Conservation (phyloP, 2,888 invertebrate species). For the Drosophila parthenogenetica region DNA sequence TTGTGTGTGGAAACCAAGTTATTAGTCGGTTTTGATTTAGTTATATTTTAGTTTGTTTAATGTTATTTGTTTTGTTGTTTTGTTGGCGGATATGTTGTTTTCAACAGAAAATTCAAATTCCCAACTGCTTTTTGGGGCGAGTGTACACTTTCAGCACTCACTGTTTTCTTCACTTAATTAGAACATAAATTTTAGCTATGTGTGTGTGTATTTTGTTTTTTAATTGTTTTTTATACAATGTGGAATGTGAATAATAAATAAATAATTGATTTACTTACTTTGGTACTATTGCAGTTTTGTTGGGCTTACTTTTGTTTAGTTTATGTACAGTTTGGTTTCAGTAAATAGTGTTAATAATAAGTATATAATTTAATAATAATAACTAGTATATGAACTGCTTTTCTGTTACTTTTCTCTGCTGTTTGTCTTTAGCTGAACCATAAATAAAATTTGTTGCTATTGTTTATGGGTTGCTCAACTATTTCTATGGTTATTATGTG, state of each 20-base stretch:
- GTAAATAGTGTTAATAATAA: constrained; percentile 38
- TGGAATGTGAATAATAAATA: constrained; percentile 64
- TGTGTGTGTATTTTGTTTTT: constrained; percentile 25
- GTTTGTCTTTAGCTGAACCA: constrained; percentile 38
- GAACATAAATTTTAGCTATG: constrained; percentile 66
- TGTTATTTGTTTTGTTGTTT: constrained; percentile 11
- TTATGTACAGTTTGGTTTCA: constrained; percentile 56
- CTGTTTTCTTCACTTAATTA: constrained; percentile 30
- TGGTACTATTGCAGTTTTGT: constrained; percentile 69
- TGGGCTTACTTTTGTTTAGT: constrained; percentile 12
- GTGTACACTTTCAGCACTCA: constrained; percentile 16
- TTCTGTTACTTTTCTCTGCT: neutral
- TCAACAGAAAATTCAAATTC: constrained; percentile 51
- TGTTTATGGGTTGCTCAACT: constrained; percentile 59
- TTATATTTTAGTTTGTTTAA: neutral
- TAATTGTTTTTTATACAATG: constrained; percentile 44
- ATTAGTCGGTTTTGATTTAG: constrained; percentile 11
- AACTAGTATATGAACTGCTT: constrained; percentile 38
- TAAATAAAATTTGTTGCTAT: constrained; percentile 74
- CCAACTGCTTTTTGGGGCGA: constrained; percentile 25
- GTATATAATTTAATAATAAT: constrained; percentile 32
- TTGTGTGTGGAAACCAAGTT: constrained; percentile 28
- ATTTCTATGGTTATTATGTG: constrained; percentile 71
- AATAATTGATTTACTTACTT: constrained; percentile 72
- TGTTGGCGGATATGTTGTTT: constrained; percentile 71